Base-by-base conservation (phyloP, 2,888 invertebrate genomes). In the Lissonota sp. region DNA sequence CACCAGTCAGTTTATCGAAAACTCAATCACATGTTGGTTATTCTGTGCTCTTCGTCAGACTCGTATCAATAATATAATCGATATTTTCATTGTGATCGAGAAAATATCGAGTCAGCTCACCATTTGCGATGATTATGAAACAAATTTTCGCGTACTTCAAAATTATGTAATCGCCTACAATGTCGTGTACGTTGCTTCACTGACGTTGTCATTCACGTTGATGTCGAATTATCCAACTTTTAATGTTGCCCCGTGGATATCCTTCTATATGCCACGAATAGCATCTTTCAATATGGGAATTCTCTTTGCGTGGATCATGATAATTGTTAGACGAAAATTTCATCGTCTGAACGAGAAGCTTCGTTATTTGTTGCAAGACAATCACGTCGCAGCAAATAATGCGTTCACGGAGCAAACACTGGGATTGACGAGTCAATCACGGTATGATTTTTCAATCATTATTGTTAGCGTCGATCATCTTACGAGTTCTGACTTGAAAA, bases 31-130 rank as follows among this genome's bases (percentile, higher is more conserved):
- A 14, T 60, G 57, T 7, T 57, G 40, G 51, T 4, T 53, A 6
- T 55, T n/a, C n/a, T 67, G 60, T 42, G 40, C 46, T n/a, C 26
- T 75, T 16, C 6, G 16, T 60, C 74, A 75, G 60, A 75, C 55
- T 40, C 57, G 49, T 4, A n/a, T 66, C 1, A 66, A 63, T 2
- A 3, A 12, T 5, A 46, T 74, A 7, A 12, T 60, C 0, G 12
- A 67, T 5, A 58, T 49, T 40, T 67, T 67, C 51, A 7, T 42
- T n/a, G 40, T 16, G 51, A 51, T 8, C 1, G 49, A 67, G 12
- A 60, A 42, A 1, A 67, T 51, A 0, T 58, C 67, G 26, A 14
- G 4, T 40, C 40, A 14, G 10, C 60, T 75, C 5, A 40, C 5
- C 26, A 58, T 75, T 8, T 16, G 1, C 5, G n/a, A 39, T 12